A percentile compares a stretch with the other conserved stretches of the same genome.
Evolutionary conservation across 2,113 vertebrate species (phyloP).

Genomic region (Barnardius zonarius): DNA sequence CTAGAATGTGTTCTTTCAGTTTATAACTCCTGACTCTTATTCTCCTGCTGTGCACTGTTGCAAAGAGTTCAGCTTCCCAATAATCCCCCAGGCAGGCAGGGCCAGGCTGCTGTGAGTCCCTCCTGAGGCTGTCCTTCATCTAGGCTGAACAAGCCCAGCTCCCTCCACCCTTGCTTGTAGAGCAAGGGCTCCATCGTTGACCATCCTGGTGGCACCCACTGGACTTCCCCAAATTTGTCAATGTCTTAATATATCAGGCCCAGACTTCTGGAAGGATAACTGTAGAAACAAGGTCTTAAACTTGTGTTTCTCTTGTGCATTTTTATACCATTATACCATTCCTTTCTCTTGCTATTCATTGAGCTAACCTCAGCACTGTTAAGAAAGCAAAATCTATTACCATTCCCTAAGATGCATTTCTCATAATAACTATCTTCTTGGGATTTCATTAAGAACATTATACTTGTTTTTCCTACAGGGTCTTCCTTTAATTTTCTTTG

Average conservation of each 20-base stretch:
- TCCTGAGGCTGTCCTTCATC: neutral
- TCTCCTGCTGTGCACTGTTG: neutral
- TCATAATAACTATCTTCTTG: neutral
- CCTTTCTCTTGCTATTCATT: neutral
- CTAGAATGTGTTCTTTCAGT: neutral
- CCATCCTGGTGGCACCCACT: neutral
- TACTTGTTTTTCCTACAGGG: neutral
- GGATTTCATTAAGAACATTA: neutral
- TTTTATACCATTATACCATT: neutral
- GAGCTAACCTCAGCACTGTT: neutral
- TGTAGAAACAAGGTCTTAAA: neutral
- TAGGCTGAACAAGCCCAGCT: neutral
- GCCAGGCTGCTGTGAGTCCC: neutral
- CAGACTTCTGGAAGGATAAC: neutral
- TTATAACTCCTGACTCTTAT: neutral
- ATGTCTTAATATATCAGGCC: neutral
- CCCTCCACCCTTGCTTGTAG: neutral
- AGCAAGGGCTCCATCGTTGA: neutral
- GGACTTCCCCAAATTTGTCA: neutral
- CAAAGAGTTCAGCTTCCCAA: neutral
- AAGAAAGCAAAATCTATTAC: neutral
- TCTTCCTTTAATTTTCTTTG: neutral
- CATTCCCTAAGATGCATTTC: neutral
- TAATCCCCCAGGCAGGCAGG: neutral
- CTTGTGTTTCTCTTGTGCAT: neutral